Conservation (phyloP, 2,797 vertebrate genomes). For the Sphaeramia orbicularis region DNA sequence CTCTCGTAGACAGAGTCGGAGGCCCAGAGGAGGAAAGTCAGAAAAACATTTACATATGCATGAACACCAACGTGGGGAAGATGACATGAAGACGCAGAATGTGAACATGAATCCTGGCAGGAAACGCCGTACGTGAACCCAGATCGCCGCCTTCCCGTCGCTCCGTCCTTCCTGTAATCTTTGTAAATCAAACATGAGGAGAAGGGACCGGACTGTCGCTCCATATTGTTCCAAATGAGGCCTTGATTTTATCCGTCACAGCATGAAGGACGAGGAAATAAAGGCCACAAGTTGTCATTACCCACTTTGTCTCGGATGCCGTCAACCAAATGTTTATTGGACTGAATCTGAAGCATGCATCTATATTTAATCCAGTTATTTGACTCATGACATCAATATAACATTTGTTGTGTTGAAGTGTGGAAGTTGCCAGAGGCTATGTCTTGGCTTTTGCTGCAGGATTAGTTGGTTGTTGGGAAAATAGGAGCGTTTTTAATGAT, state of each 20-base stretch:
- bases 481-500: not conserved
- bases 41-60: not conserved
- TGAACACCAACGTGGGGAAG: not conserved
- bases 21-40: too few species aligned
- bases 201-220: not conserved
- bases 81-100: not conserved
- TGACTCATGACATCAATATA: not conserved
- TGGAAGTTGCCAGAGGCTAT: not conserved
- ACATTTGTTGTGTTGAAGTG: not conserved
- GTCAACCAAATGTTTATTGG: not conserved
- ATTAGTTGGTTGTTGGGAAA: not conserved
- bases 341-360: constrained; percentile 14
- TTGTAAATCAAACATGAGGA: not conserved
- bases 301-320: not conserved
- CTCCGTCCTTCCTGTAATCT: constrained; percentile 1
- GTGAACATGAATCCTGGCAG: not conserved
- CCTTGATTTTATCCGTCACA: constrained; percentile 1
- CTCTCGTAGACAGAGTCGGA: not conserved
- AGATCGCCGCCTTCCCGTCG: not conserved
- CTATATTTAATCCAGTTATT: constrained; percentile 1
- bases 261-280: not conserved
- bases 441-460: not conserved
- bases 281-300: constrained; percentile 1
- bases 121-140: not conserved
- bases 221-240: not conserved